Evolutionary conservation across 2,888 invertebrate genomes (phyloP), one percentile per base, ranked within the genome.

Genomic region (Volucella inflata): DNA sequence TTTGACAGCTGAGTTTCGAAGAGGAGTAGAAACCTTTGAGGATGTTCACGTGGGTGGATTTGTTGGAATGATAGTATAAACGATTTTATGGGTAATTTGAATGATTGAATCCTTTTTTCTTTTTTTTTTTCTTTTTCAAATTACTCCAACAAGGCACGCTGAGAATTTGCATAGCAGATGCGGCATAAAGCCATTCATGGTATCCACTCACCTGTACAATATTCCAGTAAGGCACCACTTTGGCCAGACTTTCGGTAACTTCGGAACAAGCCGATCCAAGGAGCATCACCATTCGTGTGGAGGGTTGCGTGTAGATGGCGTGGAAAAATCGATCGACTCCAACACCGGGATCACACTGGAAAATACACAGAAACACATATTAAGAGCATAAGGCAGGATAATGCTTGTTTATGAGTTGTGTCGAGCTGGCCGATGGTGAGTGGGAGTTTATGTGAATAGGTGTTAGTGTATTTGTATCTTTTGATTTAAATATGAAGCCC

Each of bases 151-250:
- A 2, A 48, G 59, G 21, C 42, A 14, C 59, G 60, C 44, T 10
- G 21, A 55, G 55, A 70, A 62, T 38, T 67, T 70, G 36, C 30
- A 51, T 71, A 59, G 14, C 42, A 17, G 14, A 50, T 48, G 9
- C 42, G 40, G 14, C 21, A 14, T 8, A 14, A 30, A 16, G 42
- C 17, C 46, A 53, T 21, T 12, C 17, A n/a, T 42, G 46, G 40
- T 38, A 72, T 72, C 21, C 55, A 88, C 89, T 90, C 91, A 97
- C 97, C 95, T 98, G 96, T 10, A 98, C 95, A 88, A 98, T 96
- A 91, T 97, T 98, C 97, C 97, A 98, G 90, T 97, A 97, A 6
- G 97, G 97, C 38, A 97, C 97, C 75, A 98, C 96, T 93, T 97
- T 96, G 42, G 97, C 98, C 85, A 98, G 94, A 90, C 96, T 96